phyloP scores from a whole-genome alignment of 1,140 invertebrate species.

The Zelostemma sp. region DNA sequence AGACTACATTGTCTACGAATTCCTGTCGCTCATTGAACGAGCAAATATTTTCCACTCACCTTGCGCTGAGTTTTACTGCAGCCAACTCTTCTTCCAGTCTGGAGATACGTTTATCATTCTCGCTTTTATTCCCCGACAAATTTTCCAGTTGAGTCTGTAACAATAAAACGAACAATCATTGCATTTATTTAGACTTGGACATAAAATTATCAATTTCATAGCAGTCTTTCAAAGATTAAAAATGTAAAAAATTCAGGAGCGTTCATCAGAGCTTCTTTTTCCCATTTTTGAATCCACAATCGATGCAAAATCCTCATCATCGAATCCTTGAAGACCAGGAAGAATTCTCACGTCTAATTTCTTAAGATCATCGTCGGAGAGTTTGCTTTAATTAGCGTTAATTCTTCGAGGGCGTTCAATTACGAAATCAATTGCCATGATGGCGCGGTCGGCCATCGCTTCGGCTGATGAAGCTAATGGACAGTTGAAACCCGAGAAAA shows the following conservation, averaged over 20 bases:
- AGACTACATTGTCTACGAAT: too few species aligned
- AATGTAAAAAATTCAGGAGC: too few species aligned
- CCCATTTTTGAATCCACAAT: too few species aligned
- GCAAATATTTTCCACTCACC: constrained; percentile 65
- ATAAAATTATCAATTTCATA: background rate
- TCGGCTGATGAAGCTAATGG: constrained; percentile 69
- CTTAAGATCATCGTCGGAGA: constrained; percentile 2
- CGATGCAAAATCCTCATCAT: too few species aligned
- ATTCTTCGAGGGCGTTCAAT: constrained; percentile 57
- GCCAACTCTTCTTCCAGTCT: constrained; percentile 62
- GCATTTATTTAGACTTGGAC: background rate
- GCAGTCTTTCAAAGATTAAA: too few species aligned
- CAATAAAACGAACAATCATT: constrained; percentile 3
- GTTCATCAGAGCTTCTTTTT: too few species aligned
- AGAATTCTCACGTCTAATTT: constrained; percentile 2
- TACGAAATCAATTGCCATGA: constrained; percentile 58
- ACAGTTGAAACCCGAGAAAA: constrained; percentile 66
- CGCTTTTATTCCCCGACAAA: constrained; percentile 55
- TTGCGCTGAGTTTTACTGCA: constrained; percentile 55
- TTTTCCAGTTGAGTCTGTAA: constrained; percentile 59
- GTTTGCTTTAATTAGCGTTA: constrained; percentile 31
- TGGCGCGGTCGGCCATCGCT: constrained; percentile 62
- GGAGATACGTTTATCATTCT: constrained; percentile 56
- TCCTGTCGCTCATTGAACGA: too few species aligned
- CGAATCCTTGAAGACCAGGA: background rate